A percentile compares a stretch with the other conserved stretches of the same genome.
Evolutionary conservation across 2,113 vertebrate genomes (phyloP).

Genomic region (Tor tambroides): DNA sequence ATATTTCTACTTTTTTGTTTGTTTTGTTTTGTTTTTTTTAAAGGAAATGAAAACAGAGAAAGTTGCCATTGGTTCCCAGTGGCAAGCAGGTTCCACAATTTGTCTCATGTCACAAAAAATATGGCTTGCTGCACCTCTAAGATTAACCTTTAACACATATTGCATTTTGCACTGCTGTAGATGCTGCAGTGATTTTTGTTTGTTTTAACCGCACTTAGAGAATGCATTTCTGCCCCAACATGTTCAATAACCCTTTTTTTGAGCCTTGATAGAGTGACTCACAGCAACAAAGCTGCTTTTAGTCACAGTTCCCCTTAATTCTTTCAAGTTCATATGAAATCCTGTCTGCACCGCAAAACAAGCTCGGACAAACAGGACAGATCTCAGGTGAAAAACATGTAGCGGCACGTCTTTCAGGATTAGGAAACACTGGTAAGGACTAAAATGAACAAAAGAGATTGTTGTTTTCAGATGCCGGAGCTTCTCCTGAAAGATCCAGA

Average conservation of each 20-base stretch:
- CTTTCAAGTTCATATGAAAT: constrained; percentile 29
- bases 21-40: not conserved
- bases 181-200: not conserved
- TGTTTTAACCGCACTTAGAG: not conserved
- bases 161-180: not conserved
- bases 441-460: constrained; percentile 30
- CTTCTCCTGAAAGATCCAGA: not conserved
- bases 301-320: not conserved
- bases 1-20: not conserved
- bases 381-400: constrained; percentile 22
- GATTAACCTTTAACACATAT: not conserved
- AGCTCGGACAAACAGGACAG: constrained; percentile 38
- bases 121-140: not conserved
- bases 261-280: not conserved
- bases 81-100: not conserved
- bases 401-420: constrained; percentile 23
- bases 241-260: constrained; percentile 11
- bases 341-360: constrained; percentile 20
- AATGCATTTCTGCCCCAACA: constrained; percentile 30
- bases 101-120: not conserved
- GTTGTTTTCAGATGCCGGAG: constrained; percentile 29
- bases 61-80: not conserved
- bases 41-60: not conserved
- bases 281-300: constrained; percentile 1
- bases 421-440: not conserved